Percentiles rank a stretch among this genome's conserved stretches.
Evolutionary conservation across 2,888 invertebrate species (phyloP).

Genomic region (Xiphydria camelus): DNA sequence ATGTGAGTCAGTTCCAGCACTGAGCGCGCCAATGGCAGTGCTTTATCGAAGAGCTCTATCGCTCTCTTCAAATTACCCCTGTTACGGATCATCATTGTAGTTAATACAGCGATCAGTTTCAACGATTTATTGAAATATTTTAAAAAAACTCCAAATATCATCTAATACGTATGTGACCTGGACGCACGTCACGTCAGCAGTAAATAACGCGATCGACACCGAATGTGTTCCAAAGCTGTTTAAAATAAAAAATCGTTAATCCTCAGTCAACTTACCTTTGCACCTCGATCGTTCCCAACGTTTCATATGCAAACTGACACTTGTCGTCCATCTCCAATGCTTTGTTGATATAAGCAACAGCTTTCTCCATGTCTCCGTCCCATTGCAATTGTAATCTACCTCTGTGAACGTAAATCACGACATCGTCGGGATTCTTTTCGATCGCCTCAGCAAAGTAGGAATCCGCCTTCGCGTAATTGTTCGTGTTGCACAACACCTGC

Average conservation of each 20-base stretch:
- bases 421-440: constrained; percentile 81
- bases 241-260: too few relatives aligned
- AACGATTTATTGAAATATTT: constrained; percentile 11
- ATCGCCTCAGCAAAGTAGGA: constrained; percentile 79
- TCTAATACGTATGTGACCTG: too few relatives aligned
- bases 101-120: constrained; percentile 5
- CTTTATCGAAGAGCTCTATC: constrained; percentile 85
- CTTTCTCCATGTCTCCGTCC: constrained; percentile 80
- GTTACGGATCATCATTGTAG: constrained; percentile 76
- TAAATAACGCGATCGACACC: not conserved
- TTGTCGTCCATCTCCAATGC: constrained; percentile 87
- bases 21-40: constrained; percentile 82
- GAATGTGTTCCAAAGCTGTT: too few relatives aligned
- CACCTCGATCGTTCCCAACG: constrained; percentile 91
- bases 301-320: constrained; percentile 95
- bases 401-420: constrained; percentile 84
- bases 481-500: constrained; percentile 78
- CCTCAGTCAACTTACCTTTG: constrained; percentile 60
- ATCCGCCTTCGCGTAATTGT: constrained; percentile 82
- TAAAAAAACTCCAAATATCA: constrained; percentile 7
- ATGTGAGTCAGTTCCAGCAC: constrained; percentile 89
- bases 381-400: constrained; percentile 83
- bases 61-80: constrained; percentile 84
- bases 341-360: constrained; percentile 75
- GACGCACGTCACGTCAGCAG: not conserved